phyloP scores from a whole-genome alignment of 1,140 invertebrate species.

The Rhynchophorus ferrugineus region DNA sequence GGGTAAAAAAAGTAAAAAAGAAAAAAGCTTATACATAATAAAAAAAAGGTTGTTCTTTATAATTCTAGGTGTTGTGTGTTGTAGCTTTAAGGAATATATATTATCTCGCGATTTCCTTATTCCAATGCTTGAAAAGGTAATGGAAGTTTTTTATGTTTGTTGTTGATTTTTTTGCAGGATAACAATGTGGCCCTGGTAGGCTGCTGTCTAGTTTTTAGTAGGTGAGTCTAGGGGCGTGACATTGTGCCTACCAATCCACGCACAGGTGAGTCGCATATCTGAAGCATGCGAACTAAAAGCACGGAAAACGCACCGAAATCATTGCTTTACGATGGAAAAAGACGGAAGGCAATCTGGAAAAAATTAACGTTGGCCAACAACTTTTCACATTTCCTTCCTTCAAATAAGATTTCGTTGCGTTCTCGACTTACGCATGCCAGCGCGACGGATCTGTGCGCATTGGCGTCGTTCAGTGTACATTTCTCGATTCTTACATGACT shows the following conservation, averaged over 20 bases:
- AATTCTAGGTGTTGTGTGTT: slow-evolving; percentile 39
- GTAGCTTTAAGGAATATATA: not conserved
- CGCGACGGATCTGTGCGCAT: no score
- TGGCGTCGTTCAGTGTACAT: no score
- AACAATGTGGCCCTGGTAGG: slow-evolving; percentile 1
- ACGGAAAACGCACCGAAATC: slow-evolving; percentile 18
- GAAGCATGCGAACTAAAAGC: no score
- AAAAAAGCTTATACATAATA: not conserved
- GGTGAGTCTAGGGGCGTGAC: slow-evolving; percentile 17
- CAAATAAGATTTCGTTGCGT: slow-evolving; percentile 8
- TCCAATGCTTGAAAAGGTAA: slow-evolving; percentile 8
- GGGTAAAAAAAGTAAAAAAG: slow-evolving; percentile 2
- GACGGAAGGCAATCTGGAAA: slow-evolving; percentile 14
- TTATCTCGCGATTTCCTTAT: slow-evolving; percentile 6
- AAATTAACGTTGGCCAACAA: slow-evolving; percentile 23
- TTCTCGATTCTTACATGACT: no score
- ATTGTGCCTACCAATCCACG: slow-evolving; percentile 16
- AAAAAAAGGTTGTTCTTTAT: slow-evolving; percentile 36
- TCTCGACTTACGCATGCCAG: no score
- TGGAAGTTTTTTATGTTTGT: slow-evolving; percentile 4
- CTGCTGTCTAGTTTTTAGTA: slow-evolving; percentile 2
- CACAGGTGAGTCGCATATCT: slow-evolving; percentile 13
- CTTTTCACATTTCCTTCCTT: slow-evolving; percentile 15
- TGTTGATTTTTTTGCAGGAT: not conserved
- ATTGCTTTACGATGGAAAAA: slow-evolving; percentile 8